Evolutionary conservation across 2,113 vertebrate genomes (phyloP).

Genomic region (Galbula dea): DNA sequence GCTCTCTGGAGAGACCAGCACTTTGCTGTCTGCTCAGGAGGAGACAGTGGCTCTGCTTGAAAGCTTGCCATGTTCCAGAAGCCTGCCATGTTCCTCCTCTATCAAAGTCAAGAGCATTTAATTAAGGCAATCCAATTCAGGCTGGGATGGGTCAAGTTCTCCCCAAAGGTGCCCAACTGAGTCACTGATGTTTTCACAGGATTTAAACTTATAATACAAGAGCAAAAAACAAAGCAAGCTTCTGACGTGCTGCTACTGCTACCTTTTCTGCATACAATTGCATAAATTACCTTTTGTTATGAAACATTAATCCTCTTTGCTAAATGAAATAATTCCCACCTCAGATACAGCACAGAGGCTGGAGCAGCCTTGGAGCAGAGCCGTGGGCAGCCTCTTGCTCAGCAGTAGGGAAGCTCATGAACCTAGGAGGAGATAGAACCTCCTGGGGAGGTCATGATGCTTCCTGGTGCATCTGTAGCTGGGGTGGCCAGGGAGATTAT

Average conservation of each 20-base stretch:
- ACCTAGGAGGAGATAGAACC: fast-evolving
- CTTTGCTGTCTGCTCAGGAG: not conserved
- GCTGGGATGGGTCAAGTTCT: slow-evolving; percentile 68
- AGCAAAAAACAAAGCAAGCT: slow-evolving; percentile 56
- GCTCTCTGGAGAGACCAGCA: not conserved
- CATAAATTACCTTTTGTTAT: slow-evolving; percentile 78
- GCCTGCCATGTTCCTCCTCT: slow-evolving; percentile 45
- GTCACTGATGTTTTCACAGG: slow-evolving; percentile 62
- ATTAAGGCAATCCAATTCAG: slow-evolving; percentile 60
- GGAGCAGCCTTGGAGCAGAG: slow-evolving; percentile 35
- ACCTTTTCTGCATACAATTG: slow-evolving; percentile 74
- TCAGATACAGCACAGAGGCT: slow-evolving; percentile 22
- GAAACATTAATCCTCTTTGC: slow-evolving; percentile 78
- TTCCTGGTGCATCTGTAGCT: not conserved
- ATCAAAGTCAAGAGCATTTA: slow-evolving; percentile 66
- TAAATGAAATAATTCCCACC: slow-evolving; percentile 71
- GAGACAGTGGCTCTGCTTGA: not conserved
- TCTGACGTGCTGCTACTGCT: not conserved
- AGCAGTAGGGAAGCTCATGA: not conserved
- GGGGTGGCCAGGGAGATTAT: not conserved
- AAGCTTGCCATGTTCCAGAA: slow-evolving; percentile 50
- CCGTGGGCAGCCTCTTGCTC: not conserved
- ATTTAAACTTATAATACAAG: slow-evolving; percentile 65
- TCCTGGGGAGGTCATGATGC: fast-evolving
- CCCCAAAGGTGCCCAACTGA: slow-evolving; percentile 39